Evolutionary conservation across 1,140 invertebrate genomes (phyloP), one percentile per base, ranked within the genome.

Genomic region (Brachionus manjavacas): DNA sequence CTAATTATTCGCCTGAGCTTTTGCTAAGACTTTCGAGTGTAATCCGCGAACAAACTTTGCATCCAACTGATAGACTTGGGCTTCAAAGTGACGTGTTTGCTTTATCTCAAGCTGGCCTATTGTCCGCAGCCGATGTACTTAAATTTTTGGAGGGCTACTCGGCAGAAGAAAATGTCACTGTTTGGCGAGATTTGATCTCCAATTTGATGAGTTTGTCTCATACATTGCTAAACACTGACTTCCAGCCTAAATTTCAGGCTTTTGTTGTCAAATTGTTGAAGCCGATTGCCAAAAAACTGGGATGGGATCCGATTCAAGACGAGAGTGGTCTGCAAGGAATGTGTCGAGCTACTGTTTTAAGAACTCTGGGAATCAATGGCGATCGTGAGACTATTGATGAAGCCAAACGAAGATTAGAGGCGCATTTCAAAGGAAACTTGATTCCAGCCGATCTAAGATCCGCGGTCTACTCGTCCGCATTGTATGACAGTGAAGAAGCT

Each of bases 371-470:
- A 7, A 92, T 92, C 49, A 93, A 94, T 86, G 93, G 93, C 83
- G 94, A 97, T 87, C 90, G 92, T 9, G 91, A 92, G 0, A 93
- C 93, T 0, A 92, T 96, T 14, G 90, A 91, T 7, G 93, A 96
- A 87, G 83, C 83, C 6, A 84, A 84, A n/a, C 60, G 60, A 64
- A 55, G 93, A 68, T 95, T 97, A 89, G 91, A 92, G 60, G 90
- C 89, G 23, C 94, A 96, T 89, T 88, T 92, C 3, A 89, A 90
- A 83, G 92, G 92, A 83, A 87, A 89, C n/a, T 87, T 90, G 1
- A 90, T 98, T 83, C 92, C 94, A n/a, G 95, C 96, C 3, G 96
- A 98, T 91, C 89, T 99, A 52, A 92, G 96, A 43, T 92, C 92
- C 79, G 92, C 94, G 64, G 95, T 97, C 85, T 98, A 97, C 89